A percentile compares a stretch with the other conserved stretches of the same genome.
Conservation (phyloP, 37 sponge, comb jelly and placozoan species). For the Beroe forskalii region DNA sequence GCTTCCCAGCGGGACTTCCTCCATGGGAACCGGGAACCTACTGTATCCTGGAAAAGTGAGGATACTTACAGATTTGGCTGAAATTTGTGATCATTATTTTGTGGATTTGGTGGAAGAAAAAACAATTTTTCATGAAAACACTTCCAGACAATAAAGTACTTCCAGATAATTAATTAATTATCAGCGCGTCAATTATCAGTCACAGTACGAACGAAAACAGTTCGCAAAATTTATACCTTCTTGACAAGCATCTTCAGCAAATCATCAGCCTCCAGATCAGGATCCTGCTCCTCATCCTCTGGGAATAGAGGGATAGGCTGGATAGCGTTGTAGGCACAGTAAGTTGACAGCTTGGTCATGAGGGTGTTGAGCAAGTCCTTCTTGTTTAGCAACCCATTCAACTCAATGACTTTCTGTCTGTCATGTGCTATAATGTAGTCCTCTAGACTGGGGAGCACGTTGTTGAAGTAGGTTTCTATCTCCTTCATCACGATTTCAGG, state of each 20-base stretch:
- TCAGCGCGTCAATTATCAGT: no score
- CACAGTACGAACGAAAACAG: no score
- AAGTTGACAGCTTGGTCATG: slow-evolving; percentile 52
- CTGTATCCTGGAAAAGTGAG: slow-evolving; percentile 32
- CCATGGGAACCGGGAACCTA: slow-evolving; percentile 83
- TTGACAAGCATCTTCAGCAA: slow-evolving; percentile 55
- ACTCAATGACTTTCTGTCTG: slow-evolving; percentile 79
- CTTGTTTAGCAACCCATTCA: slow-evolving; percentile 81
- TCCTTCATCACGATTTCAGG: slow-evolving; percentile 52
- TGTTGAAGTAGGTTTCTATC: slow-evolving; percentile 67
- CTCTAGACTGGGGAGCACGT: slow-evolving; percentile 64
- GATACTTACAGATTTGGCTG: background rate
- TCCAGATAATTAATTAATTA: no score
- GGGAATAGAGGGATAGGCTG: slow-evolving; percentile 59
- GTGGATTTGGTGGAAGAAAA: no score
- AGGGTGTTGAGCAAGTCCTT: slow-evolving; percentile 72
- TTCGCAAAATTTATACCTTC: no score
- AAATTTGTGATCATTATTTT: background rate
- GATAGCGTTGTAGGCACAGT: slow-evolving; percentile 46
- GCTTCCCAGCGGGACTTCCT: slow-evolving; percentile 84
- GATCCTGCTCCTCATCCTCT: slow-evolving; percentile 42
- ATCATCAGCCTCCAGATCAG: slow-evolving; percentile 60
- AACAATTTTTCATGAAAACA: no score
- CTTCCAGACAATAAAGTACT: no score
- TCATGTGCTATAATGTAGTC: slow-evolving; percentile 78